Evolutionary conservation across 2,113 vertebrate species (phyloP).

Genomic region (Fulica atra): DNA sequence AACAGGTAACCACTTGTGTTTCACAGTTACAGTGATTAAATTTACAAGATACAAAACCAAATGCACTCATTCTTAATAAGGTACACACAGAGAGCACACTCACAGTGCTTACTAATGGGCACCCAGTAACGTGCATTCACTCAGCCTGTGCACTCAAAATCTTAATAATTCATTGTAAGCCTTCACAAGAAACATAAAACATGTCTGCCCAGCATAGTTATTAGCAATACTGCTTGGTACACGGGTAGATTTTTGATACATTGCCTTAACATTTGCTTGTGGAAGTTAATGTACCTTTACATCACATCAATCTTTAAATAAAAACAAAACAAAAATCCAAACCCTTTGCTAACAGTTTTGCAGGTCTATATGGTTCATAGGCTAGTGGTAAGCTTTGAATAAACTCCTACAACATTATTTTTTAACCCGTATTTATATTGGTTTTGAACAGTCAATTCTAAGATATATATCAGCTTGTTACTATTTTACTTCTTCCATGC

Average conservation of each 20-base stretch:
- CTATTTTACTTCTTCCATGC: not conserved
- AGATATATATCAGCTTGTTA: not conserved
- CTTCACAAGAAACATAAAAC: conserved; percentile 18
- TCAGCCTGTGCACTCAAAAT: conserved; percentile 26
- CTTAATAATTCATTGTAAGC: conserved; percentile 56
- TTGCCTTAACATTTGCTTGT: not conserved
- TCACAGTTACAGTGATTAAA: conserved; percentile 1
- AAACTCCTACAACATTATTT: not conserved
- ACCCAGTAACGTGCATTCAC: not conserved
- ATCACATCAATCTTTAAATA: not conserved
- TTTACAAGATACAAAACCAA: conserved; percentile 38
- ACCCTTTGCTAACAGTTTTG: not conserved
- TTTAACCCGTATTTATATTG: not conserved
- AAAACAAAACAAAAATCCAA: not conserved
- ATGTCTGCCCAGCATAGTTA: not conserved
- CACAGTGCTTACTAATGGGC: not conserved
- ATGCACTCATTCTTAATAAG: not conserved
- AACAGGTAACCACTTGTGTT: not conserved
- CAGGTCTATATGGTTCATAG: not conserved
- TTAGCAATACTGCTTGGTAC: not conserved
- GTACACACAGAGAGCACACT: not conserved
- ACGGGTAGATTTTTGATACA: not conserved
- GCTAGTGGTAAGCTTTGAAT: not conserved
- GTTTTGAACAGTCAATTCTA: not conserved
- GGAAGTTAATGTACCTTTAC: not conserved